These are phyloP conservation scores for Pelecanus crispus DNA, from an alignment of 2,113 vertebrate species.

Conservation along the genomic window DNA sequence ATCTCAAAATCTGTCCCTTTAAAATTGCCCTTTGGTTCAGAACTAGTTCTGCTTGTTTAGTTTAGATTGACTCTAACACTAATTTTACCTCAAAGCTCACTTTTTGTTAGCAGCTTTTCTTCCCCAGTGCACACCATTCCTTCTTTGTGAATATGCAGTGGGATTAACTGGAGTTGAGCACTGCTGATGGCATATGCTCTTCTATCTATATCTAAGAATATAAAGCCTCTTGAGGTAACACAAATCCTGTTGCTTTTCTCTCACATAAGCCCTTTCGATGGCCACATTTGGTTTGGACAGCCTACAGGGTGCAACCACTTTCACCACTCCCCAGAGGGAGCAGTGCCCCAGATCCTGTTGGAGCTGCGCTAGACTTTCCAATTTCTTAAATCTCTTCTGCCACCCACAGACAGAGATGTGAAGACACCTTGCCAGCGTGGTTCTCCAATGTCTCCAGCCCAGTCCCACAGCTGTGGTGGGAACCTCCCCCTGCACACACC, in stretches of 20 bases:
- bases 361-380: not conserved
- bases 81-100: not conserved
- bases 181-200: not conserved
- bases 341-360: not conserved
- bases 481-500: not conserved
- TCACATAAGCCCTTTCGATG: not conserved
- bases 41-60: not conserved
- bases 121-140: not conserved
- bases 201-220: not conserved
- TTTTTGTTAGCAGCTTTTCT: not conserved
- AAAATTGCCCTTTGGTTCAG: not conserved
- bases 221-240: not conserved
- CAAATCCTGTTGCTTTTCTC: not conserved
- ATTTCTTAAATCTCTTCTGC: not conserved
- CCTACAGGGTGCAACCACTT: not conserved
- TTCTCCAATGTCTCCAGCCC: fast-evolving
- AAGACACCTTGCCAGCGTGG: fast-evolving
- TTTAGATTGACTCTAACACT: not conserved
- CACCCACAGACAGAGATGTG: not conserved
- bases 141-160: not conserved
- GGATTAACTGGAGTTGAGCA: not conserved
- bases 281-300: not conserved
- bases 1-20: not conserved
- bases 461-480: not conserved
- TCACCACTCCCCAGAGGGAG: not conserved